Base-by-base conservation (phyloP, 2,888 invertebrate genomes). In the Boloria euphrosyne region DNA sequence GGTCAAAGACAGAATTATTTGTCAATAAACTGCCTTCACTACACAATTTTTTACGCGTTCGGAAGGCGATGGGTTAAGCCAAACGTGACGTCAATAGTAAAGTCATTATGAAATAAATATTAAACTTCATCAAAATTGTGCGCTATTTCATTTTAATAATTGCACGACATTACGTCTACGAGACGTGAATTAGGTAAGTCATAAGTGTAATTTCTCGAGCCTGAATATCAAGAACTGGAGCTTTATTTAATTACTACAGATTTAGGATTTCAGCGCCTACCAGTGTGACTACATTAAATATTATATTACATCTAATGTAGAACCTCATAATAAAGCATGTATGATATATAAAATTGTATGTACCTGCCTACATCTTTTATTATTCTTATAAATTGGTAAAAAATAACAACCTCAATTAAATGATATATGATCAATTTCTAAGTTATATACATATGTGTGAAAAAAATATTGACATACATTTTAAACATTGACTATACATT, bases 221-320 rank as follows among this genome's bases (percentile, higher is more conserved):
- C 62, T 62, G 62, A 53, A 62, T 62, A 62, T 59, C 59, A 59
- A 59, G 59, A 38, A 49, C 49, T 46, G 53, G 46, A 53, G 62
- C 62, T 53, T 52, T 62, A 62, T 53, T 62, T 62, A 62, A 62
- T 62, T 46, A 62, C 62, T 14, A 53, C 62, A 62, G 62, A 53
- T 62, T 62, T 62, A 46, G 46, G 53, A 44, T 62, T 62, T 62
- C 53, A n/a, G 46, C 22, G 22, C 52, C 53, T 62, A 46, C 53
- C 27, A 44, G 47, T 52, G 53, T 62, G 46, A 62, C 52, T 27
- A 31, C 18, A 27, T 59, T n/a, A 38, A 59, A 59, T 49, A 59
- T 22, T 1, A 22, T 59, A 59, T 59, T 50, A 27, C 4, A 59
- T 38, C 13, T 14, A 17, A 22, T 55, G 43, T 55, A 4, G 13